These are phyloP conservation scores for Pongo abelii DNA, from an alignment of 2,113 vertebrate genomes.

Conservation along the genomic window DNA sequence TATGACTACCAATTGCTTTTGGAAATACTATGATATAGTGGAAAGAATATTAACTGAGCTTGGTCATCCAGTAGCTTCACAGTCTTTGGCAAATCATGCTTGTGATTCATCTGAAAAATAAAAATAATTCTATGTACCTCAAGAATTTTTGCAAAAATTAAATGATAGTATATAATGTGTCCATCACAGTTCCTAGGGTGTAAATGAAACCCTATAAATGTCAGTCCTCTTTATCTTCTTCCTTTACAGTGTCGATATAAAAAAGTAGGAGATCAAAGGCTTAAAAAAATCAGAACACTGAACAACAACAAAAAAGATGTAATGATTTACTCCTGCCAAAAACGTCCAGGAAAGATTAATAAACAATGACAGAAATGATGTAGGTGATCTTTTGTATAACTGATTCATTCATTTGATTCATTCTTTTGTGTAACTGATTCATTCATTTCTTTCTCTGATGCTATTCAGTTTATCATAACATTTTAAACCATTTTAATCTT, in stretches of 20 bases:
- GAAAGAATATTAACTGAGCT: background rate
- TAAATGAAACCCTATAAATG: background rate
- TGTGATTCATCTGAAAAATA: background rate
- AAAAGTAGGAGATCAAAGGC: background rate
- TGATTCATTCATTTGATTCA: background rate
- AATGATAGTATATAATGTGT: background rate
- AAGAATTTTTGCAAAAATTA: background rate
- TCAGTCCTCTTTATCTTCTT: background rate
- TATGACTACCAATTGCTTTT: background rate
- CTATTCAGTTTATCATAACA: background rate
- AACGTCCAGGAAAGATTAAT: background rate
- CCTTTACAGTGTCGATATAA: background rate
- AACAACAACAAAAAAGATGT: background rate
- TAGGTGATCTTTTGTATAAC: background rate
- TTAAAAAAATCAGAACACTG: background rate
- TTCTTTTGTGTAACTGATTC: background rate
- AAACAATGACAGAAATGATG: background rate
- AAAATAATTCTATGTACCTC: background rate
- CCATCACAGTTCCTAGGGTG: background rate
- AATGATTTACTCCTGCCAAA: background rate
- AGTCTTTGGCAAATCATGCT: background rate
- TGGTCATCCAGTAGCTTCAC: background rate
- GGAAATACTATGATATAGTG: background rate
- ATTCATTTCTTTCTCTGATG: background rate
- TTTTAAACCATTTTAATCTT: background rate